Evolutionary conservation across 2,888 invertebrate species (phyloP).

Genomic region (Balanococcus diminutus): DNA sequence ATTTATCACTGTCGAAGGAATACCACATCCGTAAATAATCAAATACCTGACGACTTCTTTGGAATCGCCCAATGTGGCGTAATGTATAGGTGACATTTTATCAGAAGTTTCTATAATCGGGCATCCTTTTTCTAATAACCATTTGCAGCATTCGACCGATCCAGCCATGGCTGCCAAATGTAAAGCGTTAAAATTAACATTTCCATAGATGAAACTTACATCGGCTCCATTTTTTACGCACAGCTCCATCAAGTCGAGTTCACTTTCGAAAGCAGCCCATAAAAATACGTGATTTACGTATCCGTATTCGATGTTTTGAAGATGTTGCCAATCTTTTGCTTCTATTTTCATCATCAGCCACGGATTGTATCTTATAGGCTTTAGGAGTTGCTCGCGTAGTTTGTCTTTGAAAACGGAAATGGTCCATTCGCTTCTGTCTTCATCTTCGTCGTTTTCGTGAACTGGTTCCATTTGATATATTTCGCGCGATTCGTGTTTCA

Average conservation of each 20-base stretch:
- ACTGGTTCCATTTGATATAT: neutral
- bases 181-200: conserved; percentile 71
- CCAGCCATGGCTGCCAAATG: conserved; percentile 81
- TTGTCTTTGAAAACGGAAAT: neutral
- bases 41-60: conserved; percentile 66
- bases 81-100: neutral
- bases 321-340: neutral
- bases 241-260: conserved; percentile 71
- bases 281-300: conserved; percentile 71
- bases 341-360: neutral
- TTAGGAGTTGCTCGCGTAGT: neutral
- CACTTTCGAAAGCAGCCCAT: conserved; percentile 76
- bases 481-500: neutral
- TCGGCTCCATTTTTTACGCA: conserved; percentile 74
- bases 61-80: neutral
- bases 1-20: conserved; percentile 81
- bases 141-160: conserved; percentile 68
- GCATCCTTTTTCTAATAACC: conserved; percentile 67
- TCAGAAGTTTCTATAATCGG: neutral
- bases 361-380: neutral
- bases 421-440: neutral
- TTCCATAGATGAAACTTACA: conserved; percentile 72
- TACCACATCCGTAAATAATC: conserved; percentile 67
- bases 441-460: neutral
- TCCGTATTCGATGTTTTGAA: neutral